Base-by-base conservation (phyloP, 2,113 vertebrate genomes). In the Chitala chitala region DNA sequence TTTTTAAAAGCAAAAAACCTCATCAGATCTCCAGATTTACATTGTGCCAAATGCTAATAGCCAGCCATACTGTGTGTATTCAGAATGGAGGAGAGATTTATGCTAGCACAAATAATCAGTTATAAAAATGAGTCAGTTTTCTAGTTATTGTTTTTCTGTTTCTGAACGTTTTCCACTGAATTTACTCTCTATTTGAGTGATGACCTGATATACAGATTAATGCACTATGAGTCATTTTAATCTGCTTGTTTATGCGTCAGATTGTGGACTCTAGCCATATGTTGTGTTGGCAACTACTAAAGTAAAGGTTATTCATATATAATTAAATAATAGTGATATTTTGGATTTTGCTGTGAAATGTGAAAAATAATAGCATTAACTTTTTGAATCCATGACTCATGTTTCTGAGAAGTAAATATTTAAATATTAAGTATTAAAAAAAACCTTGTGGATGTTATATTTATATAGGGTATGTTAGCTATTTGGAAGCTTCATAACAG, bases 81-180 rank as follows among this genome's bases (percentile, higher is more conserved):
- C 17, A 7, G 38, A 63, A 33, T 1, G 3, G 33, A 10, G 54
- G 31, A 3, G 2, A 8, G 6, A 29, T 63, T 7, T 63, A 63
- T 1, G 17, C 31, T 63, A 2, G 17, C 51, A 3, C 51, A 38
- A 6, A 13, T 20, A 63, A 17, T 26, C 13, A 63, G 15, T 33
- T 61, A 5, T 61, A 33, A 61, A 61, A 63, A 63, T 33, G 31
- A 17, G 59, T 63, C 59, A 38, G 58, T n/a, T n/a, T n/a, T n/a
- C n/a, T n/a, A 61, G 59, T 36, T 36, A 20, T 15, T 63, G 59
- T n/a, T 63, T 10, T 63, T 13, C 31, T 63, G 13, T n/a, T 2
- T 63, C n/a, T 63, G 7, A 12, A 5, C 12, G 5, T 46, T 46
- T 46, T 63, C 31, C 38, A 20, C 3, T n/a, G 2, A 10, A 12